Base-by-base conservation (phyloP, 2,888 invertebrate species). In the Hypomecis atomaria region DNA sequence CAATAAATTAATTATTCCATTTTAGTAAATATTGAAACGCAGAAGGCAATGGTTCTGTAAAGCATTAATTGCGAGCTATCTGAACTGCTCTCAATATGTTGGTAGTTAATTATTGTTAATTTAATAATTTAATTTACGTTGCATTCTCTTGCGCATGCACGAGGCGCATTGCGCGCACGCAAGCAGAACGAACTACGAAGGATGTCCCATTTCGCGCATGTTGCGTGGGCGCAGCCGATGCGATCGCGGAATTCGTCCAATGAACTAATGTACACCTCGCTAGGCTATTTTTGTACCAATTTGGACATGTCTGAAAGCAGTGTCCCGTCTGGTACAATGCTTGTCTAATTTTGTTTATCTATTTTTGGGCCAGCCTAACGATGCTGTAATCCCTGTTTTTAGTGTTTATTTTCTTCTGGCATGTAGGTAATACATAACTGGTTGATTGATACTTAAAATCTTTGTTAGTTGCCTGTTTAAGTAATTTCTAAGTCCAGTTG, bases 171-270 rank as follows among this genome's bases (percentile, higher is more conserved):
- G 62, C 59, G 55, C 44, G 71, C 75, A 69, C 76, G 76, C 76
- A 79, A 76, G 73, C 75, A 77, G 79, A 74, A 76, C 81, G 76
- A 38, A 55, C 43, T 38, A n/a, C 58, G 50, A 77, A 83, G 80
- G 85, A 86, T 86, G 86, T 81, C 77, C 83, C 77, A 85, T 86
- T 84, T 85, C 77, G 77, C 71, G 74, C 38, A 71, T 59, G 71
- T 72, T 70, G 82, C 78, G 85, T 84, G 78, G 85, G 86, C 59
- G 72, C 66, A 67, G 47, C 11, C 70, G 71, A 66, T 71, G 70
- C 71, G 56, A 45, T 55, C 52, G 62, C 71, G 73, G 69, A 74
- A 73, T 77, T 72, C 59, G 70, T 69, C 63, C 70, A 75, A 73
- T 73, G 70, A 43, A 64, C 62, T 55, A 60, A 54, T 67, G 52